Evolutionary conservation across 2,113 vertebrate genomes (phyloP).

Genomic region (Ptilonorhynchus violaceus): DNA sequence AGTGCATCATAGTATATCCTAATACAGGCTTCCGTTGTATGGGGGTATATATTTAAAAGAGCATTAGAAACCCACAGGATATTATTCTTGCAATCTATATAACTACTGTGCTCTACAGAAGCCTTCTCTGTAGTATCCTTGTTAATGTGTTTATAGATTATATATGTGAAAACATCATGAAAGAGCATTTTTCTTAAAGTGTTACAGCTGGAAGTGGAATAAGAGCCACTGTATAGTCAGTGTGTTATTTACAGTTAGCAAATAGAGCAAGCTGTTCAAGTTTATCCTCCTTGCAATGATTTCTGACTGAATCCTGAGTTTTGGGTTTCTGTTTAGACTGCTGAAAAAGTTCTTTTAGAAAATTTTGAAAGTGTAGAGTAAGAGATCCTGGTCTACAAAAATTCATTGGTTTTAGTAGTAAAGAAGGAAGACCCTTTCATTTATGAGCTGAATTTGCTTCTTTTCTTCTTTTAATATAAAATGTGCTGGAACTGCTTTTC

Average conservation of each 20-base stretch:
- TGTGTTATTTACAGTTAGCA: background rate
- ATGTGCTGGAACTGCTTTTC: background rate
- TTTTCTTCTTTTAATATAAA: background rate
- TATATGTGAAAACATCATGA: background rate
- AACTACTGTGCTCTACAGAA: background rate
- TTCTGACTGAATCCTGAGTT: background rate
- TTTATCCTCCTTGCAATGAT: background rate
- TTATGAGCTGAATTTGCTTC: background rate
- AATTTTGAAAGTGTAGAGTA: background rate
- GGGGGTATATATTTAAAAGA: background rate
- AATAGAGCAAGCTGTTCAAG: background rate
- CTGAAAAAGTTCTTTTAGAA: background rate
- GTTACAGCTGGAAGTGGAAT: background rate
- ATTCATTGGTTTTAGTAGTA: background rate
- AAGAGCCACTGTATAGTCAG: background rate
- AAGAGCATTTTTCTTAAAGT: background rate
- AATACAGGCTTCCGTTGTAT: background rate
- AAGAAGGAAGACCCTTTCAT: background rate
- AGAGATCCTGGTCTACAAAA: background rate
- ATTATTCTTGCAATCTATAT: background rate
- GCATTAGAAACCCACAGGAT: background rate
- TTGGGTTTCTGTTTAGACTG: background rate
- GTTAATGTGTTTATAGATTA: background rate
- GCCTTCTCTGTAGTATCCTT: background rate
- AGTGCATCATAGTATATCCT: background rate